Evolutionary conservation across 2,113 vertebrate genomes (phyloP), one percentile per base, ranked within the genome.

Genomic region (Cyanocitta stelleri): DNA sequence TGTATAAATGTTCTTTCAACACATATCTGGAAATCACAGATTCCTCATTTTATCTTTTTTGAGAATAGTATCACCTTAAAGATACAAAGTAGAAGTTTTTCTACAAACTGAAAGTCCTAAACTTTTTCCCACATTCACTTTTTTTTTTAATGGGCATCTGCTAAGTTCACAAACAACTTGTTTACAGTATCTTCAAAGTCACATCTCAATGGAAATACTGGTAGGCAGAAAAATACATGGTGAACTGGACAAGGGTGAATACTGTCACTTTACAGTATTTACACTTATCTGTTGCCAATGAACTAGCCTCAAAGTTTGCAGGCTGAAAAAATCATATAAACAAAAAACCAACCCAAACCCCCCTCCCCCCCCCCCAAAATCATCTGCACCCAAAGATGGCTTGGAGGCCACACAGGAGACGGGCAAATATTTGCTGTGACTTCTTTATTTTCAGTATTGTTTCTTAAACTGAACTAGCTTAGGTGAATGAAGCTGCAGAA

Each of bases 1-100:
- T 0, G 0, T 13, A 33, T 22, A 43, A 48, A 56, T 0, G 3
- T 41, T 46, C 29, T 51, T 75, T 71, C 51, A 52, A 69, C 16
- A 43, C 4, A 17, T 1, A 41, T 58, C 55, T 56, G 41, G n/a
- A 41, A 73, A 55, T 46, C 18, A 76, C 46, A 73, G 43, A 71
- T 63, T 63, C 18, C 37, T 78, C 41, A 58, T 80, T 83, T 71
- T 9, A 76, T 32, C 33, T 72, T 44, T 88, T 55, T 81, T 43
- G 68, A 62, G 22, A 91, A 37, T 5, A 72, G n/a, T 18, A 55
- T 41, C 44, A 48, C 20, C n/a, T 62, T 51, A 68, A 35, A 59
- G 16, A 16, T 15, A 33, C 17, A 79, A 56, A 58, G 74, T 66
- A 62, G 23, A 59, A 35, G 8, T 14, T 79, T 72, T 72, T 51